Evolutionary conservation across 35 echinoderm and acorn worm species (phyloP).

Genomic region (Amphiura filiformis): DNA sequence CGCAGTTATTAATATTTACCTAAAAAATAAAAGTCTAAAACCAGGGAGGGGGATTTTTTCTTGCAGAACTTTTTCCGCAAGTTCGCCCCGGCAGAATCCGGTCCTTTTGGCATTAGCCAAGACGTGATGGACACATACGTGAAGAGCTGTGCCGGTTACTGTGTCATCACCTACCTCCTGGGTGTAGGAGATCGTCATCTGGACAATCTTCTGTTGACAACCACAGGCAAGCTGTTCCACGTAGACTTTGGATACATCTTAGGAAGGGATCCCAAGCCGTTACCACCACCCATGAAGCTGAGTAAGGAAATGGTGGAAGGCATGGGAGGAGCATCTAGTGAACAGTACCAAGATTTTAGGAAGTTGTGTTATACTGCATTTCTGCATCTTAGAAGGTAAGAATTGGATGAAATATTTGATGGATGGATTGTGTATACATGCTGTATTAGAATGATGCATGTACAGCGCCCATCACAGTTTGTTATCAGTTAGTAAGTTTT

Average conservation of each 20-base stretch:
- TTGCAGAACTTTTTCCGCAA: slow-evolving; percentile 93
- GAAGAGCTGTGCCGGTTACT: slow-evolving; percentile 94
- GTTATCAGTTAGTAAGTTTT: too few species aligned
- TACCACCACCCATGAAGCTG: slow-evolving; percentile 98
- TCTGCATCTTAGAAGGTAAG: slow-evolving; percentile 94
- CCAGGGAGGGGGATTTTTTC: too few species aligned
- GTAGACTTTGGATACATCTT: slow-evolving; percentile 99
- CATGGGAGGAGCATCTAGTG: slow-evolving; percentile 89
- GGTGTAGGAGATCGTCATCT: slow-evolving; percentile 94
- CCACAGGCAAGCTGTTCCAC: slow-evolving; percentile 87
- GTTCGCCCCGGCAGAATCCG: slow-evolving; percentile 61
- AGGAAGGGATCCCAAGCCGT: slow-evolving; percentile 91
- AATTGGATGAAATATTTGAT: too few species aligned
- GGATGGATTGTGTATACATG: too few species aligned
- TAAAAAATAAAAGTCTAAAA: too few species aligned
- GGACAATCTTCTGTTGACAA: slow-evolving; percentile 95
- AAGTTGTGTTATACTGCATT: slow-evolving; percentile 96
- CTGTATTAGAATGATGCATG: too few species aligned
- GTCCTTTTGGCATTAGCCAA: slow-evolving; percentile 70
- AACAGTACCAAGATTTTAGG: slow-evolving; percentile 94
- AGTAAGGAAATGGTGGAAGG: slow-evolving; percentile 99
- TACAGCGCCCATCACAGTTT: too few species aligned
- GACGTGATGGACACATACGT: slow-evolving; percentile 98
- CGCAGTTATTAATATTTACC: too few species aligned
- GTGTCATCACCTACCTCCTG: slow-evolving; percentile 92